Evolutionary conservation across 2,113 vertebrate species (phyloP).

Genomic region (Cochlearius cochlearius): DNA sequence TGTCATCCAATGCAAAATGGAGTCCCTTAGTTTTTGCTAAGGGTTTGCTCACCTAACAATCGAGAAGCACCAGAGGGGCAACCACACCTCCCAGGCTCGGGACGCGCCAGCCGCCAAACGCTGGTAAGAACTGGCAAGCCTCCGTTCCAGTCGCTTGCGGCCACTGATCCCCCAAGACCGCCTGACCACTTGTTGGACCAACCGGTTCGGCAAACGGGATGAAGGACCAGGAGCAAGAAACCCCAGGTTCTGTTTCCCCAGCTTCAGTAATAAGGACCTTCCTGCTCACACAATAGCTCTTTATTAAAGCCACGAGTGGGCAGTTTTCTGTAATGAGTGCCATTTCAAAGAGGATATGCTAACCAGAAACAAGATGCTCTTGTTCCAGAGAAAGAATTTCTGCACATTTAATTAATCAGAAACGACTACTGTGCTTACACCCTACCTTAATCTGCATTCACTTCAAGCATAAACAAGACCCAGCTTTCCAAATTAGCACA

Average conservation of each 20-base stretch:
- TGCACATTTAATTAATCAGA: slow-evolving; percentile 61
- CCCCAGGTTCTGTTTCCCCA: neutral
- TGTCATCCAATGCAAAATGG: neutral
- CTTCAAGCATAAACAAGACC: slow-evolving; percentile 64
- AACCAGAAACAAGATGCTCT: slow-evolving; percentile 61
- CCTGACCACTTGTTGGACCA: neutral
- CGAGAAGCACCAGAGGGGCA: neutral
- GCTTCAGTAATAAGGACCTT: neutral
- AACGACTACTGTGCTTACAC: slow-evolving; percentile 45
- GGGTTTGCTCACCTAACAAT: neutral
- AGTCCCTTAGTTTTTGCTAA: neutral
- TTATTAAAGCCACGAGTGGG: slow-evolving; percentile 59
- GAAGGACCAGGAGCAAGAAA: neutral
- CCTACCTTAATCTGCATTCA: slow-evolving; percentile 59
- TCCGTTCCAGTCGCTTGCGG: rapidly evolving
- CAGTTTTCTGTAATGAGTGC: slow-evolving; percentile 41
- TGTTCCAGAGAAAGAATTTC: slow-evolving; percentile 50
- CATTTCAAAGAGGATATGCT: slow-evolving; percentile 63
- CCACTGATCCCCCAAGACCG: neutral
- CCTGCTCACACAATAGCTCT: slow-evolving; percentile 20
- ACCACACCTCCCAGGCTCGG: neutral
- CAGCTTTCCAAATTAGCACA: slow-evolving; percentile 44
- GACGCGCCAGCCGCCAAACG: rapidly evolving
- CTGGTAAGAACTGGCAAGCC: neutral
- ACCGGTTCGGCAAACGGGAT: neutral